Conservation (phyloP, 1,140 invertebrate species). For the Trichogramma pretiosum region DNA sequence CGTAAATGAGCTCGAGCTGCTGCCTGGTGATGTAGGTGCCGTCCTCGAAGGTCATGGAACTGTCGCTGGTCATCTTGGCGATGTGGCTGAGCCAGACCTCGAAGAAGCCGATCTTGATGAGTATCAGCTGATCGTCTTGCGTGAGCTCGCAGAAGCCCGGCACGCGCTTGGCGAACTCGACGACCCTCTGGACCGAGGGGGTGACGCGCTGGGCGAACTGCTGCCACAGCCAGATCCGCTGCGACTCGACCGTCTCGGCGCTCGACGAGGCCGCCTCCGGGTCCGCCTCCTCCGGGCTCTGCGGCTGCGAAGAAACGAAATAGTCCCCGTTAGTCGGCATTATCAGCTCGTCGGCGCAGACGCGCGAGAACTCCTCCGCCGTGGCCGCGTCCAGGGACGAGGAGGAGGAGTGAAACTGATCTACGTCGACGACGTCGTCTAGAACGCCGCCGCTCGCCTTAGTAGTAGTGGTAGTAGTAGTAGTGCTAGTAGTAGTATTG, state of each 20-base stretch:
- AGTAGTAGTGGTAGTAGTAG: no score
- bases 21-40: slow-evolving; percentile 76
- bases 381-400: no score
- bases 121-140: slow-evolving; percentile 88
- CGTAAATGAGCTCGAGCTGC: slow-evolving; percentile 86
- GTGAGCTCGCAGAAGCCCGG: slow-evolving; percentile 79
- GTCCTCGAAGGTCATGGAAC: slow-evolving; percentile 83
- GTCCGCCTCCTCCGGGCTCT: slow-evolving; percentile 43
- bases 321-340: no score
- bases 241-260: slow-evolving; percentile 56
- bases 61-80: slow-evolving; percentile 70
- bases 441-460: no score
- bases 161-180: slow-evolving; percentile 87
- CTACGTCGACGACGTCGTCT: no score
- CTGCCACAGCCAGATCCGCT: slow-evolving; percentile 67
- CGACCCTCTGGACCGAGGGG: slow-evolving; percentile 80
- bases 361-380: no score
- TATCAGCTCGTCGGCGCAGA: no score
- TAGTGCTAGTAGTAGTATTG: no score
- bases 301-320: no score
- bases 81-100: slow-evolving; percentile 91
- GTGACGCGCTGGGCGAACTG: slow-evolving; percentile 70
- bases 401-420: no score
- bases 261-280: slow-evolving; percentile 58
- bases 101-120: slow-evolving; percentile 93